Base-by-base conservation (phyloP, 2,888 invertebrate genomes). In the Drosophila recens region DNA sequence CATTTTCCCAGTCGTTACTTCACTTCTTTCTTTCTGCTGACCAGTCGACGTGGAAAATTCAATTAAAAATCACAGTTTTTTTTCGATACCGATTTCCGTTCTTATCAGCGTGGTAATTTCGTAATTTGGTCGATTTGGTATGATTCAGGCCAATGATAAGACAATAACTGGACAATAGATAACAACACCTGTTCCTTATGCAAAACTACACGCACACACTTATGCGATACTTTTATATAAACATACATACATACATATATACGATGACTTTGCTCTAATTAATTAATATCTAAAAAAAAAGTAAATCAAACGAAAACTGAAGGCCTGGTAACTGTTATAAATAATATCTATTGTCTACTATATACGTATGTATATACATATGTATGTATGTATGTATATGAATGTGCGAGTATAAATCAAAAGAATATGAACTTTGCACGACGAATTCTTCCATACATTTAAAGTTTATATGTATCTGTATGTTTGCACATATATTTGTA, bases 241-340 rank as follows among this genome's bases (percentile, higher is more conserved):
- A 33, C 10, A 8, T 33, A 33, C 17, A 10, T 17, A n/a, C 51
- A 13, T 61, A 33, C 10, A 8, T 33, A 33, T 34, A 10, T 17
- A n/a, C 51, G 13, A 20, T 52, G 30, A 23, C 43, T 61, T 15
- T 43, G 67, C 48, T 80, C 48, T 23, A 75, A 80, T 82, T 86
- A 86, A 86, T 80, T 82, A 65, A 72, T 74, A 82, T 80, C 79
- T 66, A 40, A 30, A 53, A 45, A 45, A 13, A 46, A 51, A 40
- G 42, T n/a, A 38, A 46, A 52, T 36, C 46, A 46, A 42, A 49
- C 33, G 52, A 46, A 48, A 66, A 17, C n/a, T 43, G 56, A 34
- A 71, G 71, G 66, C 58, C 42, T 48, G 56, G 73, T 63, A 66
- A 80, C 83, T 66, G 68, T 45, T 59, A 59, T 38, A 51, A 66